Evolutionary conservation across 1,140 invertebrate genomes (phyloP), one percentile per base, ranked within the genome.

Genomic region (Cydia pomonella): DNA sequence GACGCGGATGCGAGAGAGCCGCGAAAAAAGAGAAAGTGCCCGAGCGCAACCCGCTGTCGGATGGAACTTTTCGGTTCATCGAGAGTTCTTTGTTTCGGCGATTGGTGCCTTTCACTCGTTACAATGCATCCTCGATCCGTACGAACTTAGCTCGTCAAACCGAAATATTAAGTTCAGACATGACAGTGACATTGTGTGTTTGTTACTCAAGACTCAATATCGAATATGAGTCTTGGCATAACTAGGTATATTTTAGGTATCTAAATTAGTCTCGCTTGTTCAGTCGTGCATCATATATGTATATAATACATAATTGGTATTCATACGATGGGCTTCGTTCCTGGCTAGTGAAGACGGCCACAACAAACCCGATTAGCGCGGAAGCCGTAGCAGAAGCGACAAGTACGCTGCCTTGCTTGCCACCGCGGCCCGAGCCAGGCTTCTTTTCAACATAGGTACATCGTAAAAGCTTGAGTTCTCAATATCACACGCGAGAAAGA

Each of bases 1-100:
- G 33, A 69, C 47, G 33, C 23, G 77, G 75, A 41, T 75, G 73
- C 81, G 81, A 77, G 80, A 79, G 77, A 79, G 59, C 62, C 77
- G 79, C 75, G 78, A 73, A 84, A 80, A 86, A 87, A 87, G 85
- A 87, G 86, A 87, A 87, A 87, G 87, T 84, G 83, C 79, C 82
- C 85, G 83, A 78, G 77, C 82, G 78, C 77, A 73, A 75, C 76
- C 79, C 78, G 76, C 80, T 78, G 80, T 75, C 77, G 80, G 76
- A 82, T 76, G 50, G 33, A 79, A 84, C 74, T 80, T 84, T 82
- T 84, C 76, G 82, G 78, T 77, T 75, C 76, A 82, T 84, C 76
- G 79, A 80, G 76, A 83, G 77, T 63, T 80, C 73, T 80, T 84
- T 80, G 80, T 82, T 83, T 82, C 75, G 80, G 78, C 71, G 76